These are phyloP conservation scores for Sebastes cheni DNA, from an alignment of 2,797 vertebrate species.

Conservation along the genomic window DNA sequence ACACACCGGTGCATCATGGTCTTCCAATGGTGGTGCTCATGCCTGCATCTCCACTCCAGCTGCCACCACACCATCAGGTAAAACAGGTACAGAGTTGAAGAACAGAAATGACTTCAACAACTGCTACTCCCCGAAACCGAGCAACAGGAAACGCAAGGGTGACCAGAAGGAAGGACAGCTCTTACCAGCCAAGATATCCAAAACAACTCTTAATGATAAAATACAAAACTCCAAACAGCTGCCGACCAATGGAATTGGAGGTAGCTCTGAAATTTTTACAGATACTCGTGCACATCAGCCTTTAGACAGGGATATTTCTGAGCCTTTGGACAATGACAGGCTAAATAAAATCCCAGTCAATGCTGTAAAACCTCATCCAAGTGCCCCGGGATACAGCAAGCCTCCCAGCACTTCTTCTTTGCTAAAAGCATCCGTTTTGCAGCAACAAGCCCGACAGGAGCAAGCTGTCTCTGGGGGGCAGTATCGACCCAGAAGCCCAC, in stretches of 20 bases:
- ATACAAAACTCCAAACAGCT: slow-evolving; percentile 84
- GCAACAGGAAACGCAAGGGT: slow-evolving; percentile 83
- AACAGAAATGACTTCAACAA: slow-evolving; percentile 89
- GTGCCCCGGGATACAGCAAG: slow-evolving; percentile 84
- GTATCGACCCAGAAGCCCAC: slow-evolving; percentile 81
- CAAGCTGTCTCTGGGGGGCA: slow-evolving; percentile 76
- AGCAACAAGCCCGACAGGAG: slow-evolving; percentile 85
- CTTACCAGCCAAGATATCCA: slow-evolving; percentile 83
- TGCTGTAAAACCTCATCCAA: slow-evolving; percentile 88
- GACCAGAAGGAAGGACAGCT: slow-evolving; percentile 84
- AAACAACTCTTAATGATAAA: slow-evolving; percentile 79
- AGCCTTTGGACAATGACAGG: slow-evolving; percentile 83
- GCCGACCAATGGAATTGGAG: slow-evolving; percentile 84
- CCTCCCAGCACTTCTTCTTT: slow-evolving; percentile 83
- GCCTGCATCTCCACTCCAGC: slow-evolving; percentile 75
- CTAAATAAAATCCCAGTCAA: slow-evolving; percentile 87
- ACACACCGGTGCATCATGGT: slow-evolving; percentile 77
- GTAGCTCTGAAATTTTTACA: slow-evolving; percentile 82
- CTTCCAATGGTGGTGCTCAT: slow-evolving; percentile 83
- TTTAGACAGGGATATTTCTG: slow-evolving; percentile 76
- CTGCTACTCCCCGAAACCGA: slow-evolving; percentile 78
- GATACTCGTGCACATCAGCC: slow-evolving; percentile 67
- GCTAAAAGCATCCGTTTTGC: slow-evolving; percentile 84
- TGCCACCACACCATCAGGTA: slow-evolving; percentile 62
- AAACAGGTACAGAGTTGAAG: slow-evolving; percentile 85